Percentiles rank a stretch among this genome's conserved stretches.
These are phyloP conservation scores for Cecropterus lyciades DNA, from an alignment of 1,140 invertebrate genomes.

Conservation along the genomic window DNA sequence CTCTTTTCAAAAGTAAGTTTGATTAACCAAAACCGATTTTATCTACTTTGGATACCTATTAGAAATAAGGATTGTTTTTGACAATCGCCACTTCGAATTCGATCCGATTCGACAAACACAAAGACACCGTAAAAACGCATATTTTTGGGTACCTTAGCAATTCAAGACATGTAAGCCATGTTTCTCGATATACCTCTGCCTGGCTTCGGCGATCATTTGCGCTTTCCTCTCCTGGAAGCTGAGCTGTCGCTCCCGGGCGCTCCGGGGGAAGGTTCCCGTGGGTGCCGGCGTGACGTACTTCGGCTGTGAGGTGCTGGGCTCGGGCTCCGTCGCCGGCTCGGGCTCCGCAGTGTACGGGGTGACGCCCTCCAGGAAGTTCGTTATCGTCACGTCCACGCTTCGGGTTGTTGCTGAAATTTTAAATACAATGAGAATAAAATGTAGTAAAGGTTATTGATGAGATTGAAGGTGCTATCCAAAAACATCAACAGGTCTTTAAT, in stretches of 20 bases:
- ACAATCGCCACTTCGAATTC: no score
- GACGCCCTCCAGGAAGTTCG: constrained; percentile 91
- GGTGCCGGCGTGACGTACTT: constrained; percentile 62
- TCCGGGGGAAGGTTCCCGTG: constrained; percentile 86
- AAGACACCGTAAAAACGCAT: no score
- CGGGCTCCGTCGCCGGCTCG: constrained; percentile 47
- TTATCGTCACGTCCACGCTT: constrained; percentile 91
- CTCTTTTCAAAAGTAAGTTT: no score
- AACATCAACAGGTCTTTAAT: no score
- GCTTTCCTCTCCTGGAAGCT: constrained; percentile 90
- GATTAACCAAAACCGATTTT: no score
- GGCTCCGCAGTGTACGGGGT: constrained; percentile 88
- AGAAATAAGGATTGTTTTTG: no score
- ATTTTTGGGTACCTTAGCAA: no score
- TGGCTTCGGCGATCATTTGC: constrained; percentile 90
- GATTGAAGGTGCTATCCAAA: no score
- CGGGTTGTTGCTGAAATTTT: constrained; percentile 90
- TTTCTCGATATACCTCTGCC: constrained; percentile 91
- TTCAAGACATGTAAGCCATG: constrained; percentile 84
- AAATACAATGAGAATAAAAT: no score
- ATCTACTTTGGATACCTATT: no score
- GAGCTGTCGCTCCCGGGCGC: constrained; percentile 84
- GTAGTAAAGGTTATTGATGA: no score
- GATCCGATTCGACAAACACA: no score
- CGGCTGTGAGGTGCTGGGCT: constrained; percentile 47